phyloP scores from a whole-genome alignment of 2,888 invertebrate genomes.

The Thymelicus lineola region DNA sequence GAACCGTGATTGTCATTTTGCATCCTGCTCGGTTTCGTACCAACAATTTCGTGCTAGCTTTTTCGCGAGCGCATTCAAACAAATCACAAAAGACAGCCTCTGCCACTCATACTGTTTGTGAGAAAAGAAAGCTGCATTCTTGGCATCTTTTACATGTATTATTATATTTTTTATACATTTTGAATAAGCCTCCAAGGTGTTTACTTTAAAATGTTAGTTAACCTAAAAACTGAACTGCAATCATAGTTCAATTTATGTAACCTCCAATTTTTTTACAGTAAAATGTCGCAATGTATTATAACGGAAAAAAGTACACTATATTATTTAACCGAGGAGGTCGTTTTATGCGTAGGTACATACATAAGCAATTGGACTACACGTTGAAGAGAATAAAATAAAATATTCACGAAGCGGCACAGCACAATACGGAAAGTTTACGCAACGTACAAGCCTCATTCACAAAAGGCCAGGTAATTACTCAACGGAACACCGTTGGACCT shows the following conservation, averaged over 20 bases:
- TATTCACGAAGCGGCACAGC: slow-evolving; percentile 25
- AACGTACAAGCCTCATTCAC: slow-evolving; percentile 28
- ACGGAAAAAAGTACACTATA: not conserved
- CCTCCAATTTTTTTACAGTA: not conserved
- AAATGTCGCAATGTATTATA: not conserved
- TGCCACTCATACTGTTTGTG: slow-evolving; percentile 25
- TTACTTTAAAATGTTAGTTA: no score
- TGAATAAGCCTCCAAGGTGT: not conserved
- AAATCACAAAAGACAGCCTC: slow-evolving; percentile 31
- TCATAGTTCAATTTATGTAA: not conserved
- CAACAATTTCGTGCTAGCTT: slow-evolving; percentile 19
- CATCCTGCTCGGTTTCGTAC: slow-evolving; percentile 22
- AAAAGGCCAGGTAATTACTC: slow-evolving; percentile 34
- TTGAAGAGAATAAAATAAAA: slow-evolving; percentile 39
- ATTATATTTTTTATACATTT: slow-evolving; percentile 4
- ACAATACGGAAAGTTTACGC: slow-evolving; percentile 34
- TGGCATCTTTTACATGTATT: not conserved
- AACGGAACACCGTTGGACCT: slow-evolving; percentile 27
- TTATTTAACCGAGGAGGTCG: slow-evolving; percentile 9
- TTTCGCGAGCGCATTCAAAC: slow-evolving; percentile 31
- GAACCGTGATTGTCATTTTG: slow-evolving; percentile 23
- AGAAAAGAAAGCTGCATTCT: not conserved
- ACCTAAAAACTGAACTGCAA: no score
- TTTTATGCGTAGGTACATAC: not conserved
- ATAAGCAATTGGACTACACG: slow-evolving; percentile 31